phyloP scores from a whole-genome alignment of 2,113 vertebrate genomes.

The Hippocampus mohnikei region DNA sequence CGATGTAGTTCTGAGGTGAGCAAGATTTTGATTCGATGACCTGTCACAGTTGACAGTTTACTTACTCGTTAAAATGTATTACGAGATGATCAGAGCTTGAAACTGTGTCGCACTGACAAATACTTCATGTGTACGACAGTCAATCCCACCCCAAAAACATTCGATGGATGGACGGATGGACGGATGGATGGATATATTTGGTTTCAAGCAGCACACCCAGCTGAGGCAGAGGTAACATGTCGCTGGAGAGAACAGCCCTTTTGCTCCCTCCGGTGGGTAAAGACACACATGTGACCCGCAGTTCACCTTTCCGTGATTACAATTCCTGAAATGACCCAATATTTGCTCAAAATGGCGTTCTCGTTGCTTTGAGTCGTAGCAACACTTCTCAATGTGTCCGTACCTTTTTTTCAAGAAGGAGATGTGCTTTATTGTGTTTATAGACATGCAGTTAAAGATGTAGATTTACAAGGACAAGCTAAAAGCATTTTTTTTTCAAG shows the following conservation, averaged over 20 bases:
- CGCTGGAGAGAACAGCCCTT: slow-evolving; percentile 26
- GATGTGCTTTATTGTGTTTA: not conserved
- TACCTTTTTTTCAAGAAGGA: not conserved
- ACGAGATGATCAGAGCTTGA: not conserved
- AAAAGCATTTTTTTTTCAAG: not conserved
- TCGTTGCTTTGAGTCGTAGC: not conserved
- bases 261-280: slow-evolving; percentile 63
- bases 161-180: too few species aligned
- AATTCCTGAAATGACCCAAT: not conserved
- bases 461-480: not conserved
- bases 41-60: not conserved
- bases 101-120: not conserved
- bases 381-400: not conserved
- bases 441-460: not conserved
- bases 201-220: not conserved
- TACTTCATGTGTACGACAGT: not conserved
- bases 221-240: not conserved
- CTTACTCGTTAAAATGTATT: not conserved
- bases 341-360: not conserved
- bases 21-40: not conserved
- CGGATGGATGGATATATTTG: not conserved
- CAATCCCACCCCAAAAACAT: too few species aligned
- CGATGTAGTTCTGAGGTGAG: not conserved
- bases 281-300: slow-evolving; percentile 7
- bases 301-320: not conserved